These are phyloP conservation scores for Alexandromys fortis DNA, from an alignment of 2,113 vertebrate species.

Conservation along the genomic window DNA sequence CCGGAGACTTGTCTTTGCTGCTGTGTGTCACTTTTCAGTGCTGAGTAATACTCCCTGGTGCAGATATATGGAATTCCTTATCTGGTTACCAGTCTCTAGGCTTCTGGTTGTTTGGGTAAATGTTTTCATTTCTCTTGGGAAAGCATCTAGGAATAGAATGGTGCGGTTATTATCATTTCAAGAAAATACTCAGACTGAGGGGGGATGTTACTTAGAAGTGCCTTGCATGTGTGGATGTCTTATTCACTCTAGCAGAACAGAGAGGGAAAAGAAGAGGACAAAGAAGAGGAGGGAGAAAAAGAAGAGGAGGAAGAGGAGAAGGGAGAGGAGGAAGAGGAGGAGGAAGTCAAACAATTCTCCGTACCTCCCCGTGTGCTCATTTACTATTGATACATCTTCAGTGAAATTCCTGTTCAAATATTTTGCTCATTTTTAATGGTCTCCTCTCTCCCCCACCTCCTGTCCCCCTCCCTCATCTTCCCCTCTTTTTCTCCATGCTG, in stretches of 20 bases:
- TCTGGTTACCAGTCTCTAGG: neutral
- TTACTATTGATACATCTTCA: neutral
- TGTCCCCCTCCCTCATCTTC: too few species aligned
- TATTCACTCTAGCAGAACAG: neutral
- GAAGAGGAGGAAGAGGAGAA: neutral
- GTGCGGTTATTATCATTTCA: neutral
- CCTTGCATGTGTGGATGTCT: neutral
- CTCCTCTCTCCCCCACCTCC: too few species aligned
- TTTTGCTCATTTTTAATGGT: neutral
- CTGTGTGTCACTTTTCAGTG: rapidly evolving
- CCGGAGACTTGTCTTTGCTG: neutral
- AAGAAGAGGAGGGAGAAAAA: neutral
- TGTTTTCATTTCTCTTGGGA: neutral
- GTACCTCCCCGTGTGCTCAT: neutral
- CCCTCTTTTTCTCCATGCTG: neutral
- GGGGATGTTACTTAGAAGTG: neutral
- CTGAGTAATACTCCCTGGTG: too few species aligned
- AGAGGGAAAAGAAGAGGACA: too few species aligned
- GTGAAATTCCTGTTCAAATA: neutral
- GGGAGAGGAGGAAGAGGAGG: neutral
- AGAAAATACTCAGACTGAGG: neutral
- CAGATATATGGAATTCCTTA: neutral
- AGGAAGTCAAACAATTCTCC: neutral
- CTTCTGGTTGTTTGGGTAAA: neutral
- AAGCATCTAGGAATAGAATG: neutral